Percentiles rank a stretch among this genome's conserved stretches.
phyloP scores from a whole-genome alignment of 2,797 vertebrate species.

The Pipistrellus nathusii region DNA sequence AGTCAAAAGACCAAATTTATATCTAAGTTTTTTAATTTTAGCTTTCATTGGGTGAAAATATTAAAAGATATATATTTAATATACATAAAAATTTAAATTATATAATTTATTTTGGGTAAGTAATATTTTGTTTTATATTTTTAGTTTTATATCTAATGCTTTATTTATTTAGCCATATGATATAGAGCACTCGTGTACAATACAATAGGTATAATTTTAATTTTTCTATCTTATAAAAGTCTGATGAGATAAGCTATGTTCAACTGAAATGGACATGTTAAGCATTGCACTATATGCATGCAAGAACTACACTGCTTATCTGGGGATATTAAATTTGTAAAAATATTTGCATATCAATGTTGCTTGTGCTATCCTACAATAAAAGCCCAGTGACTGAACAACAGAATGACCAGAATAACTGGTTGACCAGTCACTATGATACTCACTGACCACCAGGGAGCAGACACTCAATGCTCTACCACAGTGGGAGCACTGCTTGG shows the following conservation, averaged over 20 bases:
- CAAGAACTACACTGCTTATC: background rate
- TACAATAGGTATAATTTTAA: background rate
- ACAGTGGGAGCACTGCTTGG: too few species aligned
- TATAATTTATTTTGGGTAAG: background rate
- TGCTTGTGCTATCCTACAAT: background rate
- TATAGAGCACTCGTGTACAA: background rate
- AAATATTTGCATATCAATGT: background rate
- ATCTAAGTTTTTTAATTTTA: background rate
- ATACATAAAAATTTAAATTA: background rate
- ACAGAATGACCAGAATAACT: too few species aligned
- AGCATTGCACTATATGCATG: background rate
- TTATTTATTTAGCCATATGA: background rate
- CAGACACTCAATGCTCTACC: too few species aligned
- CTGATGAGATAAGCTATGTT: background rate
- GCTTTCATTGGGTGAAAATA: background rate
- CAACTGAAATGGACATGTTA: background rate
- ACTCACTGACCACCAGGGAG: too few species aligned
- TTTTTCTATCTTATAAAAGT: background rate
- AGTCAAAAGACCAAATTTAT: background rate
- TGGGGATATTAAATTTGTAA: background rate
- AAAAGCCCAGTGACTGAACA: too few species aligned
- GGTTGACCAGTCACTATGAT: too few species aligned
- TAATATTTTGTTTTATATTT: background rate
- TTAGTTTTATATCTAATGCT: background rate
- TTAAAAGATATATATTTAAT: background rate